phyloP scores from a whole-genome alignment of 92 coral and sea anemone genomes.

The Micromussa lordhowensis region DNA sequence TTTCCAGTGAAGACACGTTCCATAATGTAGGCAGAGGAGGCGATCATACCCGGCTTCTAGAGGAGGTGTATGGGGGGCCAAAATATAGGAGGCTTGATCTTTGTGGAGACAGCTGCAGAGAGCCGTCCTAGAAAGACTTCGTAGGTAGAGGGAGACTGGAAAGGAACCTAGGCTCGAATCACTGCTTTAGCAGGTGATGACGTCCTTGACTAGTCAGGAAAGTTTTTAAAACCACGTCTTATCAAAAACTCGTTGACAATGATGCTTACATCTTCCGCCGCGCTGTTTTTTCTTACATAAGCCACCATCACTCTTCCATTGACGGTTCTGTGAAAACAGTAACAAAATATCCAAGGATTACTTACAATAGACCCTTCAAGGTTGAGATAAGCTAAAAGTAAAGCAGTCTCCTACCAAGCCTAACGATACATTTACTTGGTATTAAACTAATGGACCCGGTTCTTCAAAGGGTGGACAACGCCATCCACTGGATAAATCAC shows the following conservation, averaged over 20 bases:
- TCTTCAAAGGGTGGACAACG: too few species aligned
- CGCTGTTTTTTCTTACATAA: constrained; percentile 72
- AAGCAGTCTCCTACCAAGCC: neutral
- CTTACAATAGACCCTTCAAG: neutral
- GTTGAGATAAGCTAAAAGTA: neutral
- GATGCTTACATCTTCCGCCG: constrained; percentile 86
- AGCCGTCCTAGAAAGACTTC: neutral
- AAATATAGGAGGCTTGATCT: neutral
- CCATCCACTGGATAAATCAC: too few species aligned
- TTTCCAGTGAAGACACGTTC: neutral
- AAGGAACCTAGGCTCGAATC: neutral
- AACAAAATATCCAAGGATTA: neutral
- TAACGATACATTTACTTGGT: too few species aligned
- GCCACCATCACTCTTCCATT: constrained; percentile 81
- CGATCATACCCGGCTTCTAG: too few species aligned
- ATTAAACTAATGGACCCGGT: too few species aligned
- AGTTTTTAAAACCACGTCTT: too few species aligned
- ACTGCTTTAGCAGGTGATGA: neutral
- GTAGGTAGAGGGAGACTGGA: neutral
- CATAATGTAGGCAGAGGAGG: too few species aligned
- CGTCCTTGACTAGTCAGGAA: neutral
- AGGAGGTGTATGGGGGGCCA: neutral
- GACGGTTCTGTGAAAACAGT: constrained; percentile 64
- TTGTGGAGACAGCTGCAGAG: neutral
- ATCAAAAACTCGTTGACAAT: neutral